phyloP scores from a whole-genome alignment of 1,140 invertebrate genomes.

The Whitmania pigra region DNA sequence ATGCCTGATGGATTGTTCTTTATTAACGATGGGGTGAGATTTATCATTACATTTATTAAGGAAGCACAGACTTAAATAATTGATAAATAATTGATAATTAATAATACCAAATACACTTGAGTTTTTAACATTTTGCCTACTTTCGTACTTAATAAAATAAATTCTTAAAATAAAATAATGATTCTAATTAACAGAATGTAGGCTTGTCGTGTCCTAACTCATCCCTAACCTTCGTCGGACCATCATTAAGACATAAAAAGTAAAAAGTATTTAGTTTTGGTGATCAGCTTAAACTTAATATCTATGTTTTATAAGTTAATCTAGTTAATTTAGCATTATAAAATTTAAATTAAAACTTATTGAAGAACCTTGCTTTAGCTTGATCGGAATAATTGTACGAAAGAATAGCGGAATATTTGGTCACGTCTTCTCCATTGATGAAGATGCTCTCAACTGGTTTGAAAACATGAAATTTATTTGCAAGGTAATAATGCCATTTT shows the following conservation, averaged over 20 bases:
- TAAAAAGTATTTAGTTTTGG: neutral
- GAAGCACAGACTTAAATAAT: too few relatives aligned
- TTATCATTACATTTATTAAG: too few relatives aligned
- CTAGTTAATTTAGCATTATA: neutral
- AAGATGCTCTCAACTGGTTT: neutral
- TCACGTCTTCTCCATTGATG: neutral
- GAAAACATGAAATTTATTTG: conserved; percentile 13
- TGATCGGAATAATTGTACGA: neutral
- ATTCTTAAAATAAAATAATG: too few relatives aligned
- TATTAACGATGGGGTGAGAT: neutral
- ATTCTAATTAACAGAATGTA: too few relatives aligned
- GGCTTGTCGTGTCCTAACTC: too few relatives aligned
- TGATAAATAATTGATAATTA: neutral
- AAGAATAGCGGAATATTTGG: neutral
- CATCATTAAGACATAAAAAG: too few relatives aligned
- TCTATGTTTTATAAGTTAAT: neutral
- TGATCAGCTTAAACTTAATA: neutral
- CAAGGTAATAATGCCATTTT: neutral
- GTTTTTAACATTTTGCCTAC: neutral
- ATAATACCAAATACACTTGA: neutral
- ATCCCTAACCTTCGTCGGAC: too few relatives aligned
- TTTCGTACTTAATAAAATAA: neutral
- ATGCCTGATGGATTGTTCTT: neutral
- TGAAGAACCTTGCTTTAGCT: neutral
- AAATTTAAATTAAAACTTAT: too few relatives aligned